These are phyloP conservation scores for Cosmopolites sordidus DNA, from an alignment of 2,888 invertebrate genomes.

Conservation along the genomic window DNA sequence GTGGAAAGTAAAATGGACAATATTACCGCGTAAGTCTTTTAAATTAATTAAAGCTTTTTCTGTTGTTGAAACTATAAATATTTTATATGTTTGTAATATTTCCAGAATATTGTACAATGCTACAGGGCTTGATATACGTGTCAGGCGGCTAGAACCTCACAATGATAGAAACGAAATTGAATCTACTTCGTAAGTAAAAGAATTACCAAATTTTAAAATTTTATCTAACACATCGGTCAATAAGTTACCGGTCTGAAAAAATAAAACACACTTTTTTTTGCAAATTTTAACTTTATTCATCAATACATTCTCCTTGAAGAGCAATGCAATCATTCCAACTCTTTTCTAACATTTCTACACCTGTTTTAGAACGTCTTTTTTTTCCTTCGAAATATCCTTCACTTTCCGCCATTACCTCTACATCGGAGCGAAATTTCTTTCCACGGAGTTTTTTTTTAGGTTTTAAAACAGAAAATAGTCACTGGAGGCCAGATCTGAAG, in stretches of 20 bases:
- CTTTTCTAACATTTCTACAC: no score
- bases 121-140: constrained; percentile 74
- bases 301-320: no score
- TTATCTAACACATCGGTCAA: background rate
- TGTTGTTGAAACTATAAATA: background rate
- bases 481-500: no score
- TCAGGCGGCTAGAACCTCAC: constrained; percentile 75
- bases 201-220: no score
- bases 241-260: background rate
- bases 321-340: no score
- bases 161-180: constrained; percentile 62
- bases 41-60: background rate
- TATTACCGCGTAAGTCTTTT: constrained; percentile 57
- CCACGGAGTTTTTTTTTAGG: background rate
- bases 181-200: constrained; percentile 63
- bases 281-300: no score
- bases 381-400: no score
- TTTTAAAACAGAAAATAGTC: no score
- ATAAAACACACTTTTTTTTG: no score
- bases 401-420: no score
- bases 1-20: constrained; percentile 68
- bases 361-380: no score
- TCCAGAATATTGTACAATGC: constrained; percentile 62
- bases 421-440: no score
- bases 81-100: constrained; percentile 12